These are phyloP conservation scores for Julus scanicus DNA, from an alignment of 2,888 invertebrate species.

Conservation along the genomic window DNA sequence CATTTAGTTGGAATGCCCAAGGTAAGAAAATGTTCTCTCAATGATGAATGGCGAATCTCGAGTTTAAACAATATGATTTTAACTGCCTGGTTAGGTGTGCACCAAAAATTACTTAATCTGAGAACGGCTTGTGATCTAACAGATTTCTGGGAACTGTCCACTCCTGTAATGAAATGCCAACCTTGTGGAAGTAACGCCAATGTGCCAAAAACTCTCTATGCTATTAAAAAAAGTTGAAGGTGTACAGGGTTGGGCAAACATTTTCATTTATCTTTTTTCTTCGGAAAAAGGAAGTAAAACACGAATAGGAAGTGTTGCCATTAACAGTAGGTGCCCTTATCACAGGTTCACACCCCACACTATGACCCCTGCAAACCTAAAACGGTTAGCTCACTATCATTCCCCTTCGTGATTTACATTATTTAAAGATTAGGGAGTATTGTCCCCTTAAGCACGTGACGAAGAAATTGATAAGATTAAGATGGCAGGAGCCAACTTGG, in stretches of 20 bases:
- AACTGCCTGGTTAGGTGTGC: background rate
- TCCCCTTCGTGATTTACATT: constrained; percentile 34
- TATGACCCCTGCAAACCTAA: background rate
- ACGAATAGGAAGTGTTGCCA: constrained; percentile 16
- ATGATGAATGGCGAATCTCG: background rate
- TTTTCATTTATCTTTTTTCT: constrained; percentile 34
- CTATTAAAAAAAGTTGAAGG: background rate
- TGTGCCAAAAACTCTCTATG: background rate
- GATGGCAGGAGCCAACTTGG: background rate
- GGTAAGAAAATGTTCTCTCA: background rate
- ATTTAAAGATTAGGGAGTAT: background rate
- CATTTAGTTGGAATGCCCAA: background rate
- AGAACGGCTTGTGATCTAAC: background rate
- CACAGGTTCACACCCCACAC: background rate
- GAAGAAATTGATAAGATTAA: constrained; percentile 34
- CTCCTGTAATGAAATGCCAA: background rate
- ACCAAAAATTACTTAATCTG: background rate
- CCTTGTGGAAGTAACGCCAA: background rate
- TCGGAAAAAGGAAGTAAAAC: constrained; percentile 27
- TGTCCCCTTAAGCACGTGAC: constrained; percentile 13
- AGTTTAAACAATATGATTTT: background rate
- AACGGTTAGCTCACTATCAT: constrained; percentile 1
- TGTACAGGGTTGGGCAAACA: constrained; percentile 1
- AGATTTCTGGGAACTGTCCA: constrained; percentile 9
- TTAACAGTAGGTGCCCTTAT: constrained; percentile 39